phyloP scores from a whole-genome alignment of 2,797 vertebrate genomes.

The Parauchenoglanis punctatus region DNA sequence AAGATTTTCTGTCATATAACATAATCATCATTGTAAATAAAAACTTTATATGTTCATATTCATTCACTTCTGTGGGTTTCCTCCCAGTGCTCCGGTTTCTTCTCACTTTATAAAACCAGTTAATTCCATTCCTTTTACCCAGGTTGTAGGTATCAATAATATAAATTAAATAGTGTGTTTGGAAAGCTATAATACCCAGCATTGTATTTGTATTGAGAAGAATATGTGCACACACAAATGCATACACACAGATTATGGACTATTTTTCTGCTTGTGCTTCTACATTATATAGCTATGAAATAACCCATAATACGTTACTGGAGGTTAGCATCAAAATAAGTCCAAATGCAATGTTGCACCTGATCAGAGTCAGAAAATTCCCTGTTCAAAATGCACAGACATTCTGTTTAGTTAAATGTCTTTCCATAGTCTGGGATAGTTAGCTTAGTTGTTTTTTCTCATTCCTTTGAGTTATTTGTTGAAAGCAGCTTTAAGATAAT shows the following conservation, averaged over 20 bases:
- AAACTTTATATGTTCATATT: background rate
- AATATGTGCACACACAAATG: background rate
- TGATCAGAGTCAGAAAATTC: background rate
- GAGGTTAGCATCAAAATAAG: background rate
- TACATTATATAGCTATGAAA: background rate
- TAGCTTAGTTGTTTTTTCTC: background rate
- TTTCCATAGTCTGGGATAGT: background rate
- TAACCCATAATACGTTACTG: background rate
- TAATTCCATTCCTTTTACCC: background rate
- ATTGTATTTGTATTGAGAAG: background rate
- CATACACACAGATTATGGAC: background rate
- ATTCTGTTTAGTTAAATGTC: background rate
- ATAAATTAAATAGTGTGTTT: background rate
- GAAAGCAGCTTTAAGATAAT: background rate
- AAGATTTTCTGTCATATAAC: background rate
- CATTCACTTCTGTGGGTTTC: background rate
- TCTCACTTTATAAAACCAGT: background rate
- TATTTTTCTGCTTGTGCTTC: background rate
- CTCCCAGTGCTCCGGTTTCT: background rate
- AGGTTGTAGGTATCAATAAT: background rate
- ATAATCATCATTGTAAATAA: background rate
- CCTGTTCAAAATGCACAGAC: background rate
- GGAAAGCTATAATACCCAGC: background rate
- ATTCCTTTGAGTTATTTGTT: background rate
- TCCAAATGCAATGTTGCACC: background rate